Evolutionary conservation across 2,888 invertebrate genomes (phyloP), one percentile per base, ranked within the genome.

Genomic region (Campoplex nolae): DNA sequence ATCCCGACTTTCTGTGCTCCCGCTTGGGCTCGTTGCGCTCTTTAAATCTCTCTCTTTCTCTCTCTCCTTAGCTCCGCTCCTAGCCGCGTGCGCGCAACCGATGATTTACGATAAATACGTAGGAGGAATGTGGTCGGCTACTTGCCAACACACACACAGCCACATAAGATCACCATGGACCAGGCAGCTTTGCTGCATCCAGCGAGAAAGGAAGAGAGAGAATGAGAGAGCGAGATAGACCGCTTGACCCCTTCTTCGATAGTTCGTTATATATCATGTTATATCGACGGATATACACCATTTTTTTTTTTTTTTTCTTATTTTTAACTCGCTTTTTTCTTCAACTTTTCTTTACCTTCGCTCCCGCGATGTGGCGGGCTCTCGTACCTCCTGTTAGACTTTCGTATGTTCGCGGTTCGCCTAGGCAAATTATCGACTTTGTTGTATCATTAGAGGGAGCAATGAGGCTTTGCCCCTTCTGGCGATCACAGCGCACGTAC

Each of bases 31-130:
- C 87, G 86, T 84, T 58, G 84, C 82, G 71, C 71, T 71, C 71
- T 71, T 71, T 51, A 32, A 71, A 73, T 84, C 82, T 86, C 85
- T 84, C 84, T 81, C 13, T 23, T 42, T 58, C 56, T 75, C 58
- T 83, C 83, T 84, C 88, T 85, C 81, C 73, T n/a, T 70, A 38
- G 80, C 81, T 84, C 82, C 76, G 56, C 65, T 79, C 62, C 75
- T 85, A 83, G 58, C 83, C 79, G 71, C 77, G 73, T 70, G 86
- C 75, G 75, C 86, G 71, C 75, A 86, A 86, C 86, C 83, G 83
- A 83, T 86, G 86, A 86, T 86, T 86, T 86, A 86, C 86, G 86
- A 86, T 86, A 86, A 86, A 86, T 86, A 86, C 83, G 86, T 86
- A 86, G 86, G 86, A 86, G 79, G 86, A 86, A 86, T 86, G 86